A percentile compares a stretch with the other conserved stretches of the same genome.
phyloP scores from a whole-genome alignment of 37 sponge, comb jelly and placozoan genomes.

The Trichoplax adhaerens region DNA sequence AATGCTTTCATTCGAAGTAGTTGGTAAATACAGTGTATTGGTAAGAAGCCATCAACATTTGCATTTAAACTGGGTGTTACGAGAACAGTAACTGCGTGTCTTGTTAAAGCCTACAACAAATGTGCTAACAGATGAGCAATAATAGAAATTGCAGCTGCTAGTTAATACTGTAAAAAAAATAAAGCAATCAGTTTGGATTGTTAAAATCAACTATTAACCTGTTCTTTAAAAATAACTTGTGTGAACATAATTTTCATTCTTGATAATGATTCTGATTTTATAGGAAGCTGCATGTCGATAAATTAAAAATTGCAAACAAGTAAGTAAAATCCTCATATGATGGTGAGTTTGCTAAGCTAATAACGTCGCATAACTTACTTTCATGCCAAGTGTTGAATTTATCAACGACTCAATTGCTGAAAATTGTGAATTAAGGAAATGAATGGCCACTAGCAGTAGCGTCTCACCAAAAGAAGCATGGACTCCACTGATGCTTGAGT shows the following conservation, averaged over 20 bases:
- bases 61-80: slow-evolving; percentile 53
- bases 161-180: too few relatives aligned
- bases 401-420: slow-evolving; percentile 44
- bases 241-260: too few relatives aligned
- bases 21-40: slow-evolving; percentile 71
- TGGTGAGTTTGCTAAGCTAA: too few relatives aligned
- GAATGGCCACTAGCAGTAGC: slow-evolving; percentile 54
- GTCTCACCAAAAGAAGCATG: slow-evolving; percentile 47
- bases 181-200: too few relatives aligned
- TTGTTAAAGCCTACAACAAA: neutral
- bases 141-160: too few relatives aligned
- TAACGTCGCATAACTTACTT: neutral
- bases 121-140: too few relatives aligned
- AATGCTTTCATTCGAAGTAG: slow-evolving; percentile 56
- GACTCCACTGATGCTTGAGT: neutral
- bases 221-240: slow-evolving; percentile 31
- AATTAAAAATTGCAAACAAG: too few relatives aligned
- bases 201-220: slow-evolving; percentile 7
- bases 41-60: slow-evolving; percentile 53
- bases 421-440: slow-evolving; percentile 48
- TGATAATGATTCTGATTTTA: too few relatives aligned
- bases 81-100: slow-evolving; percentile 19
- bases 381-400: slow-evolving; percentile 37
- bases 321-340: too few relatives aligned
- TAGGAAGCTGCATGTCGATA: too few relatives aligned